phyloP scores from a whole-genome alignment of 2,797 vertebrate genomes.

The Setipinna tenuifilis region DNA sequence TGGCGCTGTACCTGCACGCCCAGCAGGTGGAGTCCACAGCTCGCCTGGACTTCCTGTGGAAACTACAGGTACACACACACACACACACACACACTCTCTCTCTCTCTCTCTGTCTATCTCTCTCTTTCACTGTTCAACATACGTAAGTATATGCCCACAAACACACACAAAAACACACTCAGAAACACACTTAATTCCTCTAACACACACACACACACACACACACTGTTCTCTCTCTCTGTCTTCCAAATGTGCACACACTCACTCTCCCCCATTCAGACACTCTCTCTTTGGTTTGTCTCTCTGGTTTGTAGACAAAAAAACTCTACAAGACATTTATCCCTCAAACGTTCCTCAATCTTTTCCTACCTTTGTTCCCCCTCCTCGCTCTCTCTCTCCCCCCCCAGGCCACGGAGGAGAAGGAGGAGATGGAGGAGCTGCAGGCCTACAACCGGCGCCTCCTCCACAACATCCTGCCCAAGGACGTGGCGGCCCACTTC shows the following conservation, averaged over 20 bases:
- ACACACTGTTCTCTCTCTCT: constrained; percentile 45
- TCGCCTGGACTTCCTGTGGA: constrained; percentile 97
- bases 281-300: too few relatives aligned
- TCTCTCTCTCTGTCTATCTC: background rate
- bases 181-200: too few relatives aligned
- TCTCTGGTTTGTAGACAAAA: too few relatives aligned
- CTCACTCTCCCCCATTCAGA: too few relatives aligned
- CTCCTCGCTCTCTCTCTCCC: background rate
- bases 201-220: constrained; percentile 16
- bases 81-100: background rate
- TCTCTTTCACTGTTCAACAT: background rate
- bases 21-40: constrained; percentile 96
- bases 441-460: constrained; percentile 94
- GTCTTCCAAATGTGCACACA: too few relatives aligned
- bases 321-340: too few relatives aligned
- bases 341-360: background rate
- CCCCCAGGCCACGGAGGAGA: constrained; percentile 90
- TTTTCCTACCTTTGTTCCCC: background rate
- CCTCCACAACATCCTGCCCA: constrained; percentile 94
- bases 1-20: constrained; percentile 93
- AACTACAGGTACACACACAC: constrained; percentile 84
- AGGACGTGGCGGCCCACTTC: constrained; percentile 93
- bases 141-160: background rate
- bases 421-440: constrained; percentile 97
- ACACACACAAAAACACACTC: background rate